Conservation (phyloP, 2,113 vertebrate genomes). For the Eulemur rufifrons region DNA sequence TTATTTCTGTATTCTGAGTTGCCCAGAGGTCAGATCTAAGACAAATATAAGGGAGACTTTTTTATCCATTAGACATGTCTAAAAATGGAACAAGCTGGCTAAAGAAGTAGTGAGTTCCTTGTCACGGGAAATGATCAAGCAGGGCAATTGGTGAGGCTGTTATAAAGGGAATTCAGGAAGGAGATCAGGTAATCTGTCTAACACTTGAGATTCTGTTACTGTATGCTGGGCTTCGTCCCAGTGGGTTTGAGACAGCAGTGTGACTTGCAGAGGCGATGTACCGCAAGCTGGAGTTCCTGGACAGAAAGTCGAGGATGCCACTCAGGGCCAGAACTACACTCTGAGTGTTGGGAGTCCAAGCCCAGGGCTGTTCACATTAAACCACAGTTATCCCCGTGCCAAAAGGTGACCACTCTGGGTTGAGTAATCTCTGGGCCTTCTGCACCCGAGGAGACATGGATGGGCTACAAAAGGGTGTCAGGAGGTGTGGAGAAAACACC, state of each 20-base stretch:
- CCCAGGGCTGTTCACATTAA: background rate
- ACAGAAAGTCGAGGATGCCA: background rate
- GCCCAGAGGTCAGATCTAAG: conserved; percentile 64
- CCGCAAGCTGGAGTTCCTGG: background rate
- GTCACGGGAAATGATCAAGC: conserved; percentile 1
- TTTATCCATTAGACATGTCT: conserved; percentile 47
- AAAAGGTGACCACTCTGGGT: background rate
- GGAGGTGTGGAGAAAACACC: background rate
- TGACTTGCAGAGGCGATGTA: background rate
- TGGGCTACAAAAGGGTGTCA: background rate
- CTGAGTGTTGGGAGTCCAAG: background rate
- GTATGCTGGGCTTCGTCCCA: background rate
- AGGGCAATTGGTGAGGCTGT: background rate
- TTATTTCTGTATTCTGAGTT: conserved; percentile 55
- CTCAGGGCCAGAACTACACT: background rate
- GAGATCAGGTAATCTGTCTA: background rate
- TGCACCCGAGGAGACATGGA: background rate
- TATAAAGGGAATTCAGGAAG: background rate
- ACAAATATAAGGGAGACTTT: conserved; percentile 48
- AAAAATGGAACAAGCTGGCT: conserved; percentile 45
- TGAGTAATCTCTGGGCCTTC: background rate
- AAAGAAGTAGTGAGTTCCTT: conserved; percentile 22
- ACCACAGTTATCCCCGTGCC: background rate
- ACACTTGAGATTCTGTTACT: background rate
- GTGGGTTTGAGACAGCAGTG: background rate